These are phyloP conservation scores for Tetraneura akinire DNA, from an alignment of 1,140 invertebrate genomes.

Conservation along the genomic window DNA sequence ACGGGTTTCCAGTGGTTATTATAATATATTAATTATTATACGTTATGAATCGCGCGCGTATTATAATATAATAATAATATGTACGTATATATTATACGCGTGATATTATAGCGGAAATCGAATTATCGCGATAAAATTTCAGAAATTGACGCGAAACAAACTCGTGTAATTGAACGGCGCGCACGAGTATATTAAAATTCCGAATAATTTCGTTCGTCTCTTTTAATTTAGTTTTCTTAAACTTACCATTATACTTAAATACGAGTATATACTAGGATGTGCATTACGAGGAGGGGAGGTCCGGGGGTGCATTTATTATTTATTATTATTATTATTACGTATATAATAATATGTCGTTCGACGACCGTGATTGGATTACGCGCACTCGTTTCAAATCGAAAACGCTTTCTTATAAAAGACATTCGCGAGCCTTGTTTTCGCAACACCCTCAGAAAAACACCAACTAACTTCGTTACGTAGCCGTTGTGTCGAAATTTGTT, in stretches of 20 bases:
- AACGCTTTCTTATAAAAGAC: constrained; percentile 18
- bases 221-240: constrained; percentile 49
- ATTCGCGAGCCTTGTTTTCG: not conserved
- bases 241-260: not conserved
- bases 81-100: too few species aligned
- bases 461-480: constrained; percentile 23
- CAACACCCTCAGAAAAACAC: constrained; percentile 33
- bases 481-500: constrained; percentile 30
- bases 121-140: constrained; percentile 47
- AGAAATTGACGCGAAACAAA: constrained; percentile 49
- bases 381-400: constrained; percentile 48
- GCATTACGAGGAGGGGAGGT: too few species aligned
- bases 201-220: constrained; percentile 39
- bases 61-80: too few species aligned
- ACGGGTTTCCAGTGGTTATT: not conserved
- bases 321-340: too few species aligned
- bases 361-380: constrained; percentile 44
- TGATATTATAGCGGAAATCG: constrained; percentile 3
- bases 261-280: not conserved
- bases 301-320: constrained; percentile 37
- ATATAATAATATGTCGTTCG: constrained; percentile 26
- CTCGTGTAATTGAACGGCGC: constrained; percentile 39
- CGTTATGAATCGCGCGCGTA: too few species aligned
- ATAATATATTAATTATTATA: too few species aligned
- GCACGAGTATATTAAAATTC: constrained; percentile 47